phyloP scores from a whole-genome alignment of 1,140 invertebrate genomes.

The honey bee (Apis mellifera) region DNA sequence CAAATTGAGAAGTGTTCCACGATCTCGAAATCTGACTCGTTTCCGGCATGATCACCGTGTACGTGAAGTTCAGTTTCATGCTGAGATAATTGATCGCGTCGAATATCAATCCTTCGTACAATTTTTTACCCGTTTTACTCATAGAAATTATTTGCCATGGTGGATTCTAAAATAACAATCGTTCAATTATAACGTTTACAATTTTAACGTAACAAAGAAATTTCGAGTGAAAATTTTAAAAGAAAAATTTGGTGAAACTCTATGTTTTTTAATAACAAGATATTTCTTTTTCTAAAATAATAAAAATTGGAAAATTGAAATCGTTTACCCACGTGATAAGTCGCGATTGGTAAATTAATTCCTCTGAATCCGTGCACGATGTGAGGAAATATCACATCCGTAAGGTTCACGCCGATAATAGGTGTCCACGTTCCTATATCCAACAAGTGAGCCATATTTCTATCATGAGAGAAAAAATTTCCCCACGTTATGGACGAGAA shows the following conservation, averaged over 20 bases:
- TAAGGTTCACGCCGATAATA: slow-evolving; percentile 84
- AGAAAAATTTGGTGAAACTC: background rate
- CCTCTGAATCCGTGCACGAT: slow-evolving; percentile 89
- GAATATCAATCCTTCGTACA: slow-evolving; percentile 88
- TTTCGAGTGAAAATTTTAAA: background rate
- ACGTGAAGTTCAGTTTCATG: slow-evolving; percentile 91
- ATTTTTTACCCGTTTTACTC: slow-evolving; percentile 82
- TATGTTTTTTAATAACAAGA: background rate
- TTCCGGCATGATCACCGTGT: slow-evolving; percentile 71
- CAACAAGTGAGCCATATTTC: slow-evolving; percentile 77
- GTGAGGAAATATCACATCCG: slow-evolving; percentile 90
- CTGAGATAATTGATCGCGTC: slow-evolving; percentile 91
- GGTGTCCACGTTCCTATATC: slow-evolving; percentile 89
- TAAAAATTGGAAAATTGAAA: background rate
- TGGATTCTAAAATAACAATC: slow-evolving; percentile 85
- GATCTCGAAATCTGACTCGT: background rate
- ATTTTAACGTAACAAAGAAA: background rate
- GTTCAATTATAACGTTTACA: background rate
- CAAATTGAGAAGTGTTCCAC: background rate
- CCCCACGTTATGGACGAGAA: slow-evolving; percentile 87
- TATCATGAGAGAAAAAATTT: slow-evolving; percentile 69
- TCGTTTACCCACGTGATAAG: slow-evolving; percentile 85
- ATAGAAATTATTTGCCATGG: slow-evolving; percentile 89
- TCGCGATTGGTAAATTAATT: slow-evolving; percentile 85
- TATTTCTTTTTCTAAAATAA: background rate